phyloP scores from a whole-genome alignment of 35 echinoderm and acorn worm species.

The Diadema setosum region DNA sequence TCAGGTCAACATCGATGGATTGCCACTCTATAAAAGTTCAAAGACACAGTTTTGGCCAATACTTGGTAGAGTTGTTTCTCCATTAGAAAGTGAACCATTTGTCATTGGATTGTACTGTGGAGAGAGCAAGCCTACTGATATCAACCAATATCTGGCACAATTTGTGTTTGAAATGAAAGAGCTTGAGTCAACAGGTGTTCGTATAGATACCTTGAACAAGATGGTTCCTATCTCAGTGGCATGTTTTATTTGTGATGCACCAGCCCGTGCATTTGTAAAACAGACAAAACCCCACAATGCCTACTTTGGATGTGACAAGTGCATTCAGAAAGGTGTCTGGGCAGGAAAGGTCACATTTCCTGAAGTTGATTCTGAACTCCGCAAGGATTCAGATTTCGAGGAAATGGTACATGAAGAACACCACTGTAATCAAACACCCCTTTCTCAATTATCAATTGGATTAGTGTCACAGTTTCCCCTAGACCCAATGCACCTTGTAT shows the following conservation, averaged over 20 bases:
- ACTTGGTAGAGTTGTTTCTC: background rate
- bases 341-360: slow-evolving; percentile 56
- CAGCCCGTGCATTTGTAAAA: slow-evolving; percentile 52
- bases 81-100: background rate
- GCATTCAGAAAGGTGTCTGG: slow-evolving; percentile 25
- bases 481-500: slow-evolving; percentile 76
- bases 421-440: slow-evolving; percentile 33
- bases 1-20: slow-evolving; percentile 59
- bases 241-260: slow-evolving; percentile 59
- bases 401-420: slow-evolving; percentile 43
- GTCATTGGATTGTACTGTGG: slow-evolving; percentile 30
- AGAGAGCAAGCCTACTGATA: background rate
- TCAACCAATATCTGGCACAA: slow-evolving; percentile 7
- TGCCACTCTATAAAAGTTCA: slow-evolving; percentile 43
- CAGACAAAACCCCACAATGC: background rate
- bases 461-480: slow-evolving; percentile 51
- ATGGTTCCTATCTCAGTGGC: background rate
- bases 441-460: background rate
- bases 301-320: slow-evolving; percentile 58
- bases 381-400: slow-evolving; percentile 47
- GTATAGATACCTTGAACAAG: background rate
- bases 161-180: slow-evolving; percentile 30
- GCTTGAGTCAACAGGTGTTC: background rate
- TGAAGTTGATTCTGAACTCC: slow-evolving; percentile 1
- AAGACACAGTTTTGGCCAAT: slow-evolving; percentile 54